These are phyloP conservation scores for Epinotia nisella DNA, from an alignment of 2,888 invertebrate species.

Conservation along the genomic window DNA sequence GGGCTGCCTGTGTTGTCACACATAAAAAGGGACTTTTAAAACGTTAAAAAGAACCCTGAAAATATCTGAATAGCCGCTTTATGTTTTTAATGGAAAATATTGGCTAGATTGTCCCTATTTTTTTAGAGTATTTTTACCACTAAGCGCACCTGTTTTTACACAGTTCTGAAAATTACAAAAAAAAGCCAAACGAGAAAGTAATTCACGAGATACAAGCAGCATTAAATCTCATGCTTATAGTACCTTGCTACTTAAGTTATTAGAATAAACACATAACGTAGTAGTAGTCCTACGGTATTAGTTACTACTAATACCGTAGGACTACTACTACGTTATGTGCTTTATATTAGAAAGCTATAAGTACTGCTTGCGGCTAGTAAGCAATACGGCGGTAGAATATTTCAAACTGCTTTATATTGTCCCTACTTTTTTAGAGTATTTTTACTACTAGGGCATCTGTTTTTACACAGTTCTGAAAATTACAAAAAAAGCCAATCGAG, in stretches of 20 bases:
- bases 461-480: not conserved
- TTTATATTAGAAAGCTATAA: not conserved
- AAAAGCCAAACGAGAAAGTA: not conserved
- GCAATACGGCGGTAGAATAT: not conserved
- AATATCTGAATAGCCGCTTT: not conserved
- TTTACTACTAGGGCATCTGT: not conserved
- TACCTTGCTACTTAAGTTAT: not conserved
- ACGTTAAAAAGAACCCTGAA: not conserved
- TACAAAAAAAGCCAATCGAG: not conserved
- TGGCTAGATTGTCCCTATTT: not conserved
- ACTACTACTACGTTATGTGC: no score
- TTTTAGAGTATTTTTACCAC: no score
- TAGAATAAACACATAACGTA: no score
- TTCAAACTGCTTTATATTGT: not conserved
- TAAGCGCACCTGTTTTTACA: not conserved
- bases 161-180: not conserved
- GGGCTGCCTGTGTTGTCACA: slow-evolving; percentile 43
- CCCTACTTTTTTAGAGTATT: no score
- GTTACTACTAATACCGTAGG: no score
- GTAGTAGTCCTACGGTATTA: no score
- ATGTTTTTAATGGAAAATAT: not conserved
- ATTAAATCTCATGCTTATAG: not conserved
- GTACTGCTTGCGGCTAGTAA: not conserved
- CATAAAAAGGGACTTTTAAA: not conserved
- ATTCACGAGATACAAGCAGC: not conserved